Conservation (phyloP, 1,140 invertebrate genomes). For the Fragariocoptes setiger region DNA sequence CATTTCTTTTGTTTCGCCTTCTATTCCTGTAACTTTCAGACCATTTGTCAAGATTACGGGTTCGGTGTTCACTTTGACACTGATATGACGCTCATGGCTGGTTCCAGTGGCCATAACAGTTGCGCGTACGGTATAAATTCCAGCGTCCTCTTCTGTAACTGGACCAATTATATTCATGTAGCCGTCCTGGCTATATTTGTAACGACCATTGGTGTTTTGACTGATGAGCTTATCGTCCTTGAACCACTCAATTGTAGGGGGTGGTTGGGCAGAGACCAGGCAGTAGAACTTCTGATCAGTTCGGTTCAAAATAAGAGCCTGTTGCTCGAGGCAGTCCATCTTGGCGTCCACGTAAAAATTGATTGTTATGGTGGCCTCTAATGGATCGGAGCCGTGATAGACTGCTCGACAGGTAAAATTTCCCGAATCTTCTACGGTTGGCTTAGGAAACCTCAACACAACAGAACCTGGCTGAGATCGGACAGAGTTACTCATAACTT, state of each 20-base stretch:
- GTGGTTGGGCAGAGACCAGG: neutral
- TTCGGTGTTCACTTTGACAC: neutral
- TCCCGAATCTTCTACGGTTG: neutral
- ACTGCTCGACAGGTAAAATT: neutral
- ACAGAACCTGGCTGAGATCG: too few species aligned
- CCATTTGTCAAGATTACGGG: neutral
- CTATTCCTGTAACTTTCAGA: neutral
- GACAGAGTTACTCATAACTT: too few species aligned
- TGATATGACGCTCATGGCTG: neutral
- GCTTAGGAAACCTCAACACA: too few species aligned
- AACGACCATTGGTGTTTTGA: neutral
- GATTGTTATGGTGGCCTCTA: neutral
- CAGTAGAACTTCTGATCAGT: neutral
- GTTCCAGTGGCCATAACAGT: neutral
- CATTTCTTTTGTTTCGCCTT: neutral
- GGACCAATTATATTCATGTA: neutral
- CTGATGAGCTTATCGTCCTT: neutral
- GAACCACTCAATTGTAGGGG: neutral
- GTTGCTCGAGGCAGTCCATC: neutral
- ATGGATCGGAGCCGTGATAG: neutral
- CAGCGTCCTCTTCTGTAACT: neutral
- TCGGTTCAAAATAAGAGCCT: neutral
- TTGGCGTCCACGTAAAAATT: neutral
- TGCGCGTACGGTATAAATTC: neutral
- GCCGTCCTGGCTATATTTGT: neutral